These are phyloP conservation scores for Paraplagusia blochii DNA, from an alignment of 2,113 vertebrate species.

Conservation along the genomic window DNA sequence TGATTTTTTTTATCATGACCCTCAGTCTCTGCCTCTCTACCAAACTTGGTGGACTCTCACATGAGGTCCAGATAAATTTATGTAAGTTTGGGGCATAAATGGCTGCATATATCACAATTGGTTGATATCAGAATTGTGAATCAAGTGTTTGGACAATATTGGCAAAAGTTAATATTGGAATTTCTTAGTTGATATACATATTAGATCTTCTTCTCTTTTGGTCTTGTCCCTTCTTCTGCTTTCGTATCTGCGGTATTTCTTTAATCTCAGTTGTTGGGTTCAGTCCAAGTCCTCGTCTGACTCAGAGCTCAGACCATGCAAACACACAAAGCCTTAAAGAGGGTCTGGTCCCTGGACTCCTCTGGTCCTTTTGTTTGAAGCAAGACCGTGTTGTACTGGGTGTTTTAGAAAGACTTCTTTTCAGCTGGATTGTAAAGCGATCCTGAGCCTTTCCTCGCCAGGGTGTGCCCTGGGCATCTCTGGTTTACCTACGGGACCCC, in stretches of 20 bases:
- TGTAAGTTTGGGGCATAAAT: too few relatives aligned
- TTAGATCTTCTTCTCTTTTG: conserved; percentile 9
- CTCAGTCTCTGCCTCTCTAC: too few relatives aligned
- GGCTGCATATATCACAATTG: too few relatives aligned
- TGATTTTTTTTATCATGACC: too few relatives aligned
- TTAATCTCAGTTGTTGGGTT: conserved; percentile 32
- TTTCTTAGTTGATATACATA: too few relatives aligned
- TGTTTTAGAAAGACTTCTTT: conserved; percentile 69
- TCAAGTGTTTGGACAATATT: too few relatives aligned
- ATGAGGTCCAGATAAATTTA: too few relatives aligned
- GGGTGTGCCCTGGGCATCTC: conserved; percentile 69
- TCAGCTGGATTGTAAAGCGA: conserved; percentile 72
- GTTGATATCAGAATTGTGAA: too few relatives aligned
- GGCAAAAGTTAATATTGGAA: too few relatives aligned
- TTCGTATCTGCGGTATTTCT: conserved; percentile 16
- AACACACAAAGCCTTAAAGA: conserved; percentile 57
- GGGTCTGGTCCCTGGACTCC: conserved; percentile 62
- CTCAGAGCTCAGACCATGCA: conserved; percentile 18
- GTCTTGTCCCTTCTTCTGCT: conserved; percentile 9
- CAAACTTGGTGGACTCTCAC: too few relatives aligned
- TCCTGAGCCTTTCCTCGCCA: conserved; percentile 68
- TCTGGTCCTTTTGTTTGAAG: conserved; percentile 57
- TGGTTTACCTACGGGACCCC: conserved; percentile 72
- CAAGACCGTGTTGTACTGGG: conserved; percentile 43
- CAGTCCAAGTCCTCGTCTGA: conserved; percentile 36